Percentiles rank a stretch among this genome's conserved stretches.
Conservation (phyloP, 1,140 invertebrate species). For the Lutraria rhynchaena region DNA sequence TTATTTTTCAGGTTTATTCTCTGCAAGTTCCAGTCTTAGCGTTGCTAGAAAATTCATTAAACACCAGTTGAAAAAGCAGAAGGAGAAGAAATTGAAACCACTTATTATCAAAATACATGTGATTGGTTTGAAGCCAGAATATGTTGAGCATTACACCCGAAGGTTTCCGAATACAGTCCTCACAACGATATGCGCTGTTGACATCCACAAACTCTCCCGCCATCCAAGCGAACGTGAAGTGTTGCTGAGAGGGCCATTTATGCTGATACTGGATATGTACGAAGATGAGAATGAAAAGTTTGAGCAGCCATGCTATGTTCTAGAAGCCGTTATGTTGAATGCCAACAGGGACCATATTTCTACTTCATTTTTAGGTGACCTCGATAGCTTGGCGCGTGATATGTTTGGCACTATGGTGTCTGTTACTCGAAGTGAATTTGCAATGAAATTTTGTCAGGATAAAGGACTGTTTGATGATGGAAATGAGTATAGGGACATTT, state of each 20-base stretch:
- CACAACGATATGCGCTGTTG: conserved; percentile 45
- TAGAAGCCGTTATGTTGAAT: conserved; percentile 44
- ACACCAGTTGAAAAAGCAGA: conserved; percentile 29
- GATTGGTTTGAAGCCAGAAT: conserved; percentile 46
- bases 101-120: conserved; percentile 42
- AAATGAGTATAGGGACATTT: conserved; percentile 13
- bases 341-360: conserved; percentile 49
- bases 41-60: conserved; percentile 47
- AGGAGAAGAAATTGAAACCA: conserved; percentile 3
- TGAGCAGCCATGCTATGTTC: conserved; percentile 13
- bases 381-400: conserved; percentile 38
- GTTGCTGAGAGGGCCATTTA: conserved; percentile 40
- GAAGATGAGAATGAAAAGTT: not conserved
- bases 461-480: conserved; percentile 20
- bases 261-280: conserved; percentile 42
- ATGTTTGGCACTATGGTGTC: conserved; percentile 51
- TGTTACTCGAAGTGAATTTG: conserved; percentile 41
- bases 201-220: conserved; percentile 45
- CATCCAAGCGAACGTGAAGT: conserved; percentile 40
- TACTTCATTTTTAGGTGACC: conserved; percentile 28
- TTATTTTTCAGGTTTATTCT: conserved; percentile 44
- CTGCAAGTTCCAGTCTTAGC: conserved; percentile 17
- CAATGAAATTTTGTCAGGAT: conserved; percentile 19
- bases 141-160: conserved; percentile 23
- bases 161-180: conserved; percentile 25